Percentiles rank a stretch among this genome's conserved stretches.
Conservation (phyloP, 2,113 vertebrate genomes). For the Amblyornis subalaris region DNA sequence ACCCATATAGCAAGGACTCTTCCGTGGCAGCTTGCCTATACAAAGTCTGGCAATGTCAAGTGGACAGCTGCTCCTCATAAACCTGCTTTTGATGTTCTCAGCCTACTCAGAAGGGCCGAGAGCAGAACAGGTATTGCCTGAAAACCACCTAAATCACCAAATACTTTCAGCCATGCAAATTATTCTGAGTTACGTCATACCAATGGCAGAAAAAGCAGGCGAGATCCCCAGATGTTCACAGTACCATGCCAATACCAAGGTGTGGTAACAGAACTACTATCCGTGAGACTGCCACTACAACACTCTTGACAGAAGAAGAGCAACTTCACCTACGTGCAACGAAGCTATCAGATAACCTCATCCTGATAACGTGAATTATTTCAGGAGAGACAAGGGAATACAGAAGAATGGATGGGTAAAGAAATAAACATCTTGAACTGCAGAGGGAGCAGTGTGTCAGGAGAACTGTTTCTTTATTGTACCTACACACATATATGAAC, state of each 20-base stretch:
- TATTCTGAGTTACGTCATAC: not conserved
- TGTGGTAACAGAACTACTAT: not conserved
- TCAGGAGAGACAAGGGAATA: not conserved
- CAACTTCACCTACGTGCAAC: not conserved
- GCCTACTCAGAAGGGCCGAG: not conserved
- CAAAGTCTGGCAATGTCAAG: not conserved
- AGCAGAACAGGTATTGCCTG: not conserved
- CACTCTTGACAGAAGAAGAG: not conserved
- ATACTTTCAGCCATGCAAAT: not conserved
- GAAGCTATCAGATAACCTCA: not conserved
- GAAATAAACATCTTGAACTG: not conserved
- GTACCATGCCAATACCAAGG: not conserved
- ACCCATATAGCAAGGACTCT: not conserved
- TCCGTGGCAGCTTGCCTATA: not conserved
- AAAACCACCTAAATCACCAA: not conserved
- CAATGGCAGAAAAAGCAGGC: not conserved
- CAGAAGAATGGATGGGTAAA: not conserved
- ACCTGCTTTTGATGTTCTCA: not conserved
- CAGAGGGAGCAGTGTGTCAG: not conserved
- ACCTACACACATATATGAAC: too few relatives aligned
- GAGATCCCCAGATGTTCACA: fast-evolving
- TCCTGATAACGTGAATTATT: not conserved
- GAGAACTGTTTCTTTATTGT: not conserved
- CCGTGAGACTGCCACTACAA: not conserved
- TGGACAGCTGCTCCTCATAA: not conserved